These are phyloP conservation scores for Sebastes cheni DNA, from an alignment of 2,797 vertebrate species.

Conservation along the genomic window DNA sequence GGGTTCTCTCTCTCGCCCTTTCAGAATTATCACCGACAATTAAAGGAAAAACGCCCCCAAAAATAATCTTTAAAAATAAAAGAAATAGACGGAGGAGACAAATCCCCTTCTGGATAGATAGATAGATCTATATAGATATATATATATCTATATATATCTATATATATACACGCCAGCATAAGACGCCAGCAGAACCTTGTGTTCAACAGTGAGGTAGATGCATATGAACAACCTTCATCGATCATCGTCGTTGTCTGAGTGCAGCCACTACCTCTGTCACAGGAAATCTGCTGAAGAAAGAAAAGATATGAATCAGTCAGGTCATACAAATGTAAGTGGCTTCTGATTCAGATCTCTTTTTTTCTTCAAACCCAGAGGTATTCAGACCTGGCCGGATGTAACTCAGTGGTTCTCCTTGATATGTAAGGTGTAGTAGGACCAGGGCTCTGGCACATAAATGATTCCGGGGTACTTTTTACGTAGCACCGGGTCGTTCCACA, in stretches of 20 bases:
- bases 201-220: not conserved
- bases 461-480: conserved; percentile 92
- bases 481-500: conserved; percentile 91
- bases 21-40: too few relatives aligned
- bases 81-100: not conserved
- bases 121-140: too few relatives aligned
- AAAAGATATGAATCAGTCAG: not conserved
- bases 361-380: not conserved
- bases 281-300: not conserved
- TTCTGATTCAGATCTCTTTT: not conserved
- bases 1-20: too few relatives aligned
- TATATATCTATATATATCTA: too few relatives aligned
- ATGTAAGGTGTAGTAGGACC: conserved; percentile 95
- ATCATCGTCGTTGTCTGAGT: not conserved
- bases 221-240: not conserved
- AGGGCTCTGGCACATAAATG: conserved; percentile 94
- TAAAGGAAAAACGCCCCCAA: too few relatives aligned
- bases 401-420: conserved; percentile 71
- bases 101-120: not conserved
- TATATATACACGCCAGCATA: too few relatives aligned
- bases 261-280: not conserved
- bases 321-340: not conserved
- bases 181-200: not conserved
- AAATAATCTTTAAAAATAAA: too few relatives aligned
- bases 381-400: not conserved